A percentile compares a stretch with the other conserved stretches of the same genome.
Evolutionary conservation across 2,113 vertebrate species (phyloP).

Genomic region (Romanogobio albipinnatus): DNA sequence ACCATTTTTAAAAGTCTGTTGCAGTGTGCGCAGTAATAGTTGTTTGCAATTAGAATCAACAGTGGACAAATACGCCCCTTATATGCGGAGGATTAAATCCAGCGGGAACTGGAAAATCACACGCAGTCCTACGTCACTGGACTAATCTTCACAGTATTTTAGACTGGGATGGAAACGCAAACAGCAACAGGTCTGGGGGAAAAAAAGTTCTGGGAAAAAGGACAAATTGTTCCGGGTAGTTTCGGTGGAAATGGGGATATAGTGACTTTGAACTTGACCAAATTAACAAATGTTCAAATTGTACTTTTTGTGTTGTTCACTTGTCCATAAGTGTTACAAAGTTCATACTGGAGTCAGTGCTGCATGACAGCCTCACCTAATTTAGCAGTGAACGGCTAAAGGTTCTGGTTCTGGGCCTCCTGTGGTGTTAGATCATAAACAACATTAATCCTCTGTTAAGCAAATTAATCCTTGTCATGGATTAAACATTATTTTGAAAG

Average conservation of each 20-base stretch:
- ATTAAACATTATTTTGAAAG: slow-evolving; percentile 26
- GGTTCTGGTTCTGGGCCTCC: slow-evolving; percentile 20
- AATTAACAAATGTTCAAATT: background rate
- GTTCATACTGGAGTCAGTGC: background rate
- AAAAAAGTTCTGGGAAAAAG: no score
- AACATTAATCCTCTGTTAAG: slow-evolving; percentile 29
- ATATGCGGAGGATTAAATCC: no score
- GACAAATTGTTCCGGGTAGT: no score
- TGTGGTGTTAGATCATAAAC: slow-evolving; percentile 33
- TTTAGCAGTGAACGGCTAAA: slow-evolving; percentile 3
- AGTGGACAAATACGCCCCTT: no score
- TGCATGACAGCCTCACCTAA: background rate
- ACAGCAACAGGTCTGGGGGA: no score
- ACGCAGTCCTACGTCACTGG: no score
- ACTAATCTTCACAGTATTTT: no score
- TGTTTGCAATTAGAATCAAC: no score
- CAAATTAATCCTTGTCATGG: slow-evolving; percentile 34
- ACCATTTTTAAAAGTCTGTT: no score
- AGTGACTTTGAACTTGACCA: background rate
- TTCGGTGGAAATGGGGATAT: background rate
- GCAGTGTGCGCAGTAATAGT: no score
- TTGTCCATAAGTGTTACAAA: background rate
- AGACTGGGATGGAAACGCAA: no score
- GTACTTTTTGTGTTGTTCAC: background rate
- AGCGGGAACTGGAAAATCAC: no score